phyloP scores from a whole-genome alignment of 2,113 vertebrate species.

The Scytalopus superciliaris region DNA sequence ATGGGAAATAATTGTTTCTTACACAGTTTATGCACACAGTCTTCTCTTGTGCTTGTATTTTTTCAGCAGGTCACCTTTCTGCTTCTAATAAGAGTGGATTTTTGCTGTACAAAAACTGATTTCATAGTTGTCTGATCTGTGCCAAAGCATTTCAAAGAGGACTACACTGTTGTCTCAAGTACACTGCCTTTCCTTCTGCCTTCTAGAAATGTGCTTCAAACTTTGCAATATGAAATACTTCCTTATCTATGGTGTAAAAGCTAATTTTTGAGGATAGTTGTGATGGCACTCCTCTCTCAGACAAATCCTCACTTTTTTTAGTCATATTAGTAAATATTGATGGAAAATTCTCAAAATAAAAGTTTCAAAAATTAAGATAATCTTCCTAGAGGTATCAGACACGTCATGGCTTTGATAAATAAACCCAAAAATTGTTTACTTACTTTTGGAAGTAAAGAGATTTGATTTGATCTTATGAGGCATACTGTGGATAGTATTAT shows the following conservation, averaged over 20 bases:
- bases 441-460: background rate
- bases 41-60: background rate
- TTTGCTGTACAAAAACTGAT: background rate
- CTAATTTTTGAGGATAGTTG: background rate
- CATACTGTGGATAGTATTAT: background rate
- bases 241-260: background rate
- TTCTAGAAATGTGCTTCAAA: background rate
- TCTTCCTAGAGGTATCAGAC: background rate
- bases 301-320: background rate
- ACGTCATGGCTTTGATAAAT: background rate
- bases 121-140: background rate
- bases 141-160: background rate
- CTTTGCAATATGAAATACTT: background rate
- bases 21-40: background rate
- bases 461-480: background rate
- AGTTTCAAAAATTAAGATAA: background rate
- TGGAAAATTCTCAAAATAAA: background rate
- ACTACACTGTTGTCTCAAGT: background rate
- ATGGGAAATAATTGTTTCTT: background rate
- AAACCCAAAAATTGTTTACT: background rate
- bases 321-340: background rate
- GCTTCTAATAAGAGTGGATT: background rate
- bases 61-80: background rate
- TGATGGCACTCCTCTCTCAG: background rate
- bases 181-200: background rate